Conservation (phyloP, 2,113 vertebrate genomes). For the Excalfactoria chinensis region DNA sequence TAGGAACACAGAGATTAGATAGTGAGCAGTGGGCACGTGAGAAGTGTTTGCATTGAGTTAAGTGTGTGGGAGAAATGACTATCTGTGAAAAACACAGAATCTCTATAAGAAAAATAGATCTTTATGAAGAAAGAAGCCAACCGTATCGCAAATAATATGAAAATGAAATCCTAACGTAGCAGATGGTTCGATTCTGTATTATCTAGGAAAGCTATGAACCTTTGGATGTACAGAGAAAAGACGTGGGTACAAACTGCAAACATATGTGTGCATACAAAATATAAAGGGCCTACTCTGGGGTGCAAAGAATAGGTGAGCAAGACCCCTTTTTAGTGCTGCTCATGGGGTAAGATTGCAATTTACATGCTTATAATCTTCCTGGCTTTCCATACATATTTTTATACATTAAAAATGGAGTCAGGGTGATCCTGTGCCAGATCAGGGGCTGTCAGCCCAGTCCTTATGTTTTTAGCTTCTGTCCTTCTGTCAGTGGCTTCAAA, state of each 20-base stretch:
- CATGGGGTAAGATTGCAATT: not conserved
- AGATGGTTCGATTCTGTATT: constrained; percentile 18
- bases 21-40: not conserved
- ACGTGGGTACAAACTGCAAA: constrained; percentile 29
- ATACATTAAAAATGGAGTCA: not conserved
- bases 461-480: not conserved
- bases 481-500: not conserved
- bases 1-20: not conserved
- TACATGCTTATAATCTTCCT: not conserved
- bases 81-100: not conserved
- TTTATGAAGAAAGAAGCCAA: not conserved
- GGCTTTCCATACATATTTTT: not conserved
- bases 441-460: not conserved
- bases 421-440: not conserved
- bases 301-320: not conserved
- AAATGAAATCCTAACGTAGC: constrained; percentile 4
- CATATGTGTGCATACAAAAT: constrained; percentile 40
- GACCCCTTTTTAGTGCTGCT: not conserved
- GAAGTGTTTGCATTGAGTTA: constrained; percentile 2
- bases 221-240: constrained; percentile 29
- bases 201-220: not conserved
- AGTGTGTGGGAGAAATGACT: not conserved
- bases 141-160: not conserved
- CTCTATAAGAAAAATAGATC: not conserved
- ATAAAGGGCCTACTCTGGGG: not conserved